These are phyloP conservation scores for Petrolisthes manimaculis DNA, from an alignment of 2,888 invertebrate species.

Conservation along the genomic window DNA sequence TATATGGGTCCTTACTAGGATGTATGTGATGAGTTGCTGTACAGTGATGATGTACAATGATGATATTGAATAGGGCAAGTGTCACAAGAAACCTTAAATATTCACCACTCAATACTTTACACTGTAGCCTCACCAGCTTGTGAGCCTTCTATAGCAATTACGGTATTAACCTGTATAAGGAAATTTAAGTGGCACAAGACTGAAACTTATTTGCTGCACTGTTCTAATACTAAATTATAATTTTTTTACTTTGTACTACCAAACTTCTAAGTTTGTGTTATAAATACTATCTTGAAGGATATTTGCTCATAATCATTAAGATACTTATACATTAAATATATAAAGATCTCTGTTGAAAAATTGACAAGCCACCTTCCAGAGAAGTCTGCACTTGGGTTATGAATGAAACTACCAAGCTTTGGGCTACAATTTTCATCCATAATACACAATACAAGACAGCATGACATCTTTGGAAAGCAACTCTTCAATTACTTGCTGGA, in stretches of 20 bases:
- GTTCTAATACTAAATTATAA: slow-evolving; percentile 35
- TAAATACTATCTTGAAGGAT: slow-evolving; percentile 39
- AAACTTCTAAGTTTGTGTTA: slow-evolving; percentile 33
- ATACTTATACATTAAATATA: slow-evolving; percentile 30
- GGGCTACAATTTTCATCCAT: no score
- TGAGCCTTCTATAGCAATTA: neutral
- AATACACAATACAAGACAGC: no score
- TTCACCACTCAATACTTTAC: neutral
- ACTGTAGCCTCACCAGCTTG: neutral
- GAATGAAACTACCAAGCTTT: no score
- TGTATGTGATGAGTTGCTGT: no score
- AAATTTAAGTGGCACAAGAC: slow-evolving; percentile 49
- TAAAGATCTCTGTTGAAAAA: slow-evolving; percentile 10
- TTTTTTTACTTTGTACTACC: slow-evolving; percentile 44
- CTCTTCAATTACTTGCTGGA: neutral
- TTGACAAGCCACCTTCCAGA: no score
- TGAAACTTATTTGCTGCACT: slow-evolving; percentile 35
- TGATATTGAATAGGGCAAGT: no score
- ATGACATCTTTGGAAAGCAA: no score
- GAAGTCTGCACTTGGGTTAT: no score
- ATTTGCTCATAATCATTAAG: slow-evolving; percentile 29
- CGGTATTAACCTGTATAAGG: slow-evolving; percentile 9
- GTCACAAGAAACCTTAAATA: neutral
- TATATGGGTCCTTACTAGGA: no score
- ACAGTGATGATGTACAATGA: no score